phyloP scores from a whole-genome alignment of 2,113 vertebrate species.

The Saimiri boliviensis region DNA sequence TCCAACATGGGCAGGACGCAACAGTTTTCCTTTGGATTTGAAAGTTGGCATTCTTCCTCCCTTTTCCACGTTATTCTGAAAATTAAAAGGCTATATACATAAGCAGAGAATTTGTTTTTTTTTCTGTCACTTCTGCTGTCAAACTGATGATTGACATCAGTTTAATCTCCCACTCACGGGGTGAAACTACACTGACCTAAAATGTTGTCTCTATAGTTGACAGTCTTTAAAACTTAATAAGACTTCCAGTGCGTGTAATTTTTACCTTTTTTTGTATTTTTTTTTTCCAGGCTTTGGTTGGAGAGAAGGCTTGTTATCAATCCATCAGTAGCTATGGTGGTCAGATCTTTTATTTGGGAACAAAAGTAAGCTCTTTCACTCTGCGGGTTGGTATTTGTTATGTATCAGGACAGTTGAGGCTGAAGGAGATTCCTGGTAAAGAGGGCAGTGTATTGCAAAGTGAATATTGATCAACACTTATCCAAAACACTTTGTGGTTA shows the following conservation, averaged over 20 bases:
- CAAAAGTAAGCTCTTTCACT: constrained; percentile 88
- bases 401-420: neutral
- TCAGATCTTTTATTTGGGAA: constrained; percentile 96
- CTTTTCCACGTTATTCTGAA: constrained; percentile 12
- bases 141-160: neutral
- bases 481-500: neutral
- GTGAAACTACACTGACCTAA: neutral
- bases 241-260: neutral
- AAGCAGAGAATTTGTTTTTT: neutral
- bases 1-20: neutral
- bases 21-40: neutral
- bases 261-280: constrained; percentile 17
- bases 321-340: constrained; percentile 95
- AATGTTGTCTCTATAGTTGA: neutral
- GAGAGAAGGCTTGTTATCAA: constrained; percentile 98
- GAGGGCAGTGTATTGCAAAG: neutral
- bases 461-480: neutral
- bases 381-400: neutral
- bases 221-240: constrained; percentile 31
- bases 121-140: neutral
- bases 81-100: neutral
- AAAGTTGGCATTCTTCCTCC: neutral
- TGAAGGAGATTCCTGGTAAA: neutral
- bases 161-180: neutral
- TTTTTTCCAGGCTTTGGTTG: constrained; percentile 92